Evolutionary conservation across 2,113 vertebrate species (phyloP).

Genomic region (Alectura lathami): DNA sequence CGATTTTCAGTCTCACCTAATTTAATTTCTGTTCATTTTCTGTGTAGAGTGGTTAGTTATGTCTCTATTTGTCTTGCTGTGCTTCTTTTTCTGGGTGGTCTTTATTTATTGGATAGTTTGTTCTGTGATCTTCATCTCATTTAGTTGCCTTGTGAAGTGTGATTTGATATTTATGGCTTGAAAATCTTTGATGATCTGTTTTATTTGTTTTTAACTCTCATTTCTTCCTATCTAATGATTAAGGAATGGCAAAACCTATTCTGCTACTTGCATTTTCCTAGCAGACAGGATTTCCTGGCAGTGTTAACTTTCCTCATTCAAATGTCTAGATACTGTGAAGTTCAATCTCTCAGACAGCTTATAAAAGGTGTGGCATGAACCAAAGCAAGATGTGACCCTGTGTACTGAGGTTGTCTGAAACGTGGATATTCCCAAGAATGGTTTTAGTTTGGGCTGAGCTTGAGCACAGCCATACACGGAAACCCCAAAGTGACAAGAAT

Average conservation of each 20-base stretch:
- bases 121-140: neutral
- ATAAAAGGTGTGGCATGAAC: neutral
- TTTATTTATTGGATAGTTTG: neutral
- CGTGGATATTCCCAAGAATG: neutral
- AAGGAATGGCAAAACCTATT: fast-evolving
- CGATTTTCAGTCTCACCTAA: slow-evolving; percentile 1
- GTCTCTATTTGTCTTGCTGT: neutral
- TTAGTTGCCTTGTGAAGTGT: neutral
- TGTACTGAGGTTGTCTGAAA: neutral
- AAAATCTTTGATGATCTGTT: neutral
- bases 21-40: slow-evolving; percentile 20
- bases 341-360: neutral
- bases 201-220: neutral
- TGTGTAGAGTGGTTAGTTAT: neutral
- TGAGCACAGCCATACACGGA: neutral
- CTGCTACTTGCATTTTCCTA: neutral
- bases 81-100: neutral
- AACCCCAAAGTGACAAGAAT: neutral
- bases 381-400: neutral
- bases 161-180: neutral
- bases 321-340: neutral
- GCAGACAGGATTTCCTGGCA: neutral
- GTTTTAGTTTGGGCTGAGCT: neutral
- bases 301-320: neutral
- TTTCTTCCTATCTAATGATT: neutral